Conservation (phyloP, 2,113 vertebrate genomes). For the Lagopus leucura region DNA sequence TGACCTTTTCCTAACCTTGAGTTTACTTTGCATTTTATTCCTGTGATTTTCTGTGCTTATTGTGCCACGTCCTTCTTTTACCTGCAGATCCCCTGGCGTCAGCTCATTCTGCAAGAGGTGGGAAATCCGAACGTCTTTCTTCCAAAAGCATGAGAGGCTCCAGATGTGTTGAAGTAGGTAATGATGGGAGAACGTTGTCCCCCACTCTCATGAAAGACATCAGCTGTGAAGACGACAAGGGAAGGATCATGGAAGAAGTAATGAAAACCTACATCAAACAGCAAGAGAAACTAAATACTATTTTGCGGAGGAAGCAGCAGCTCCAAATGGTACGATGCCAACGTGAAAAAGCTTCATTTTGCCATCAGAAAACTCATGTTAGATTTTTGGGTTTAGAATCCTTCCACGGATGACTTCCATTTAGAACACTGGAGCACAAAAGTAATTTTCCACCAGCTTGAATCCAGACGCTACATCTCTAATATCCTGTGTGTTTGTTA, state of each 20-base stretch:
- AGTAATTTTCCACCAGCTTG: background rate
- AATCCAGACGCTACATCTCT: background rate
- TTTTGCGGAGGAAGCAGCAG: slow-evolving; percentile 93
- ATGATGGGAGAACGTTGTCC: slow-evolving; percentile 73
- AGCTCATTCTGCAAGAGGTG: slow-evolving; percentile 76
- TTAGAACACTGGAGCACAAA: background rate
- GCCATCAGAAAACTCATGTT: background rate
- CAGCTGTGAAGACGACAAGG: slow-evolving; percentile 91
- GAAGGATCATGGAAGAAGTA: slow-evolving; percentile 95
- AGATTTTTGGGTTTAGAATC: background rate
- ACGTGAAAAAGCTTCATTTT: background rate
- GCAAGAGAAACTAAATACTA: slow-evolving; percentile 93
- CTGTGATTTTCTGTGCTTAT: background rate
- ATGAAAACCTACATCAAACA: slow-evolving; percentile 95
- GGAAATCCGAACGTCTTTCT: slow-evolving; percentile 77
- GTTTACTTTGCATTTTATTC: background rate
- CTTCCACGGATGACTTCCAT: background rate
- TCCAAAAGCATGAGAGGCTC: slow-evolving; percentile 70
- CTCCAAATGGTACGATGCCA: slow-evolving; percentile 89
- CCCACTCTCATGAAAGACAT: slow-evolving; percentile 77
- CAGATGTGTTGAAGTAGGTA: slow-evolving; percentile 75
- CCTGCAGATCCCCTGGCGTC: slow-evolving; percentile 78
- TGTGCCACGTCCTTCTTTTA: background rate
- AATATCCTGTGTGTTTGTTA: background rate
- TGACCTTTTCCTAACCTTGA: background rate